Evolutionary conservation across 2,888 invertebrate genomes (phyloP), one percentile per base, ranked within the genome.

Genomic region (Carpatolechia fugitivella): DNA sequence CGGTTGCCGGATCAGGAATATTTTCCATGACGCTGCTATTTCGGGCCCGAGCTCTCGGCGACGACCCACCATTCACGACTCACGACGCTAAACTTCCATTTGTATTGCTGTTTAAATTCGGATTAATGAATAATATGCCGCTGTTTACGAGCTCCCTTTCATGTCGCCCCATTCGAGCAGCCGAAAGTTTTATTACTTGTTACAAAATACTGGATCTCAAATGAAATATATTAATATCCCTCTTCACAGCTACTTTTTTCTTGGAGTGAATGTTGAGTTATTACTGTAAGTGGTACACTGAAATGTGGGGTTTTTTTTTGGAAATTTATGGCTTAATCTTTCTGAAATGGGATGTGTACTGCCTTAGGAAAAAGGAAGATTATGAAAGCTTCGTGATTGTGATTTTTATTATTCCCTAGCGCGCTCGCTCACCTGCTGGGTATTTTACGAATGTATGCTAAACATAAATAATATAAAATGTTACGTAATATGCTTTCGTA

Each of bases 91-190:
- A 55, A 55, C 50, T 36, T 55, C n/a, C 56, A 52, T 52, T 52
- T 41, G 56, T 51, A 51, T 35, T 13, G 33, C 50, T 14, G 30
- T 56, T 41, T 41, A 40, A 50, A 55, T 29, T 44, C 44, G 44
- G 50, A 41, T 53, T 50, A 50, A 55, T 55, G 55, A 51, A 36
- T 55, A 52, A 52, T 41, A 52, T 51, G 49, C 50, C 36, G 38
- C 38, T 20, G 50, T 50, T 50, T 50, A 50, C 50, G 50, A 50
- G 24, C 29, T 31, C 14, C 38, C 35, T 38, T 50, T 50, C 50
- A 50, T 38, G 50, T 50, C 24, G 31, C 33, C 14, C 29, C 33
- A 38, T 18, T 16, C 11, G 30, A 13, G 47, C 31, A 47, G 47
- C 14, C 8, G 47, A 47, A 47, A 47, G 47, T 47, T 47, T 47